A percentile compares a stretch with the other conserved stretches of the same genome.
phyloP scores from a whole-genome alignment of 2,113 vertebrate species.

The Atractosteus spatula region DNA sequence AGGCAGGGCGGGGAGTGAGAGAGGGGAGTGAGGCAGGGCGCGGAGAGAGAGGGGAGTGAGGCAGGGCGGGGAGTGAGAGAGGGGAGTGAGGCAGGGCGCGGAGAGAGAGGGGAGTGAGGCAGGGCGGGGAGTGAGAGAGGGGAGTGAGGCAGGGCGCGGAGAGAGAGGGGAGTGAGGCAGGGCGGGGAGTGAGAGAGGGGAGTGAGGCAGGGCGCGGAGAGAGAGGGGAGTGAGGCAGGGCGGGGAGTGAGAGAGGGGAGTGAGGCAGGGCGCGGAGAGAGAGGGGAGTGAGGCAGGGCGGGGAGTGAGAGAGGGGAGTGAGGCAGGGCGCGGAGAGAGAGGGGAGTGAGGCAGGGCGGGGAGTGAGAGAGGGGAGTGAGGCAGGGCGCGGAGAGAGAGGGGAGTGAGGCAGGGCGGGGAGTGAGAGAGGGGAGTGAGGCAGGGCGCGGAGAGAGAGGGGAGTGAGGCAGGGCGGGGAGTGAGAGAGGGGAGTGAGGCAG shows the following conservation, averaged over 20 bases:
- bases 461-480: not conserved
- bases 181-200: no score
- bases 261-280: no score
- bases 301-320: not conserved
- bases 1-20: not conserved
- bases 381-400: constrained; percentile 71
- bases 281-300: not conserved
- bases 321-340: not conserved
- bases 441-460: no score
- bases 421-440: no score
- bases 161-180: constrained; percentile 39
- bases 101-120: not conserved
- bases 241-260: no score
- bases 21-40: not conserved
- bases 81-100: not conserved
- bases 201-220: no score
- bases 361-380: constrained; percentile 82
- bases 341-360: constrained; percentile 45
- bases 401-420: no score
- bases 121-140: constrained; percentile 79
- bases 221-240: not conserved
- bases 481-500: no score
- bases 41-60: not conserved
- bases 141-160: constrained; percentile 76
- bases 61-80: not conserved